phyloP scores from a whole-genome alignment of 2,113 vertebrate species.

The Sander lucioperca region DNA sequence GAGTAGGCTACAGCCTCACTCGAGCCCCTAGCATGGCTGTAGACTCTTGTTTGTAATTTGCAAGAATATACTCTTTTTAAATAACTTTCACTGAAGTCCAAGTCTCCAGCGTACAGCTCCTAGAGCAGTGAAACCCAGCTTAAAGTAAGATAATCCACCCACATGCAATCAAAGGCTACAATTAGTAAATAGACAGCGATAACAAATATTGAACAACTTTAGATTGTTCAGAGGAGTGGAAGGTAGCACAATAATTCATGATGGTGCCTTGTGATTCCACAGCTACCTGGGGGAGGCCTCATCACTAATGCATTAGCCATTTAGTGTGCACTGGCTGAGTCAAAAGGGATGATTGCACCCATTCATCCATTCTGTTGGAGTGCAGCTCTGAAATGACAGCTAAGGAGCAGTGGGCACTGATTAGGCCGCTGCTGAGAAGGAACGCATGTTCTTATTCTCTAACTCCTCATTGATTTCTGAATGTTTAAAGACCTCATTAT shows the following conservation, averaged over 20 bases:
- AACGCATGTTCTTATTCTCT: constrained; percentile 19
- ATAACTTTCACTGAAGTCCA: neutral
- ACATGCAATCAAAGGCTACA: constrained; percentile 19
- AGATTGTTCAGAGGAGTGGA: constrained; percentile 10
- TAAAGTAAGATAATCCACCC: constrained; percentile 7
- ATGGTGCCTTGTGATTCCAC: constrained; percentile 49
- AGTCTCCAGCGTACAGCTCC: neutral
- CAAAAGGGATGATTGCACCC: constrained; percentile 63
- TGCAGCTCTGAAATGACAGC: constrained; percentile 48
- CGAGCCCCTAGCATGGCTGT: neutral
- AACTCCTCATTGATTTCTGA: constrained; percentile 58
- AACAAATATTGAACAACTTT: constrained; percentile 54
- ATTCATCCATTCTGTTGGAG: constrained; percentile 45
- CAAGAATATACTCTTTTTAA: neutral
- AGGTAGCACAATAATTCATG: constrained; percentile 26
- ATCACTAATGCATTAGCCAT: constrained; percentile 75
- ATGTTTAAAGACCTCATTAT: constrained; percentile 25
- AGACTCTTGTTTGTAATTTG: neutral
- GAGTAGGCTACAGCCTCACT: too few relatives aligned
- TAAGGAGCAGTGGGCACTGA: constrained; percentile 61
- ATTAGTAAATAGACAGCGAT: constrained; percentile 31
- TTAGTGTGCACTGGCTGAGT: constrained; percentile 49
- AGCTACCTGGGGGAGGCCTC: constrained; percentile 47
- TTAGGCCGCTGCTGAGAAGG: constrained; percentile 49
- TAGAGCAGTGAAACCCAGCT: neutral